Percentiles rank a stretch among this genome's conserved stretches.
phyloP scores from a whole-genome alignment of 2,888 invertebrate genomes.

The Acleris literana region DNA sequence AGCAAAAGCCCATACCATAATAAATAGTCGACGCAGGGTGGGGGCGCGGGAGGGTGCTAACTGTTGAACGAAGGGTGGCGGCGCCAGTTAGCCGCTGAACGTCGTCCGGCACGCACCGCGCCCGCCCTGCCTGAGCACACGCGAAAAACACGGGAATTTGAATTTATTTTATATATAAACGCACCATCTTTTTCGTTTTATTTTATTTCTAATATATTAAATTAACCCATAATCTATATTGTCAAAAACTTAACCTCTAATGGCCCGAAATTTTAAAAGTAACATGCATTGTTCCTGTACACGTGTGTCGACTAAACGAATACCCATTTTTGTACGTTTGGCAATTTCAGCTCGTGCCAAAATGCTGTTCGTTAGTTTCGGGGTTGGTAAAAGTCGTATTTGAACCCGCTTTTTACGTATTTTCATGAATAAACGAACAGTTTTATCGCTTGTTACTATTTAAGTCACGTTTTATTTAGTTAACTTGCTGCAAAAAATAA shows the following conservation, averaged over 20 bases:
- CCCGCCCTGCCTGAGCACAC: conserved; percentile 42
- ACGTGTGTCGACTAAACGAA: background rate
- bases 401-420: background rate
- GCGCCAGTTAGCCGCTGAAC: conserved; percentile 74
- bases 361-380: background rate
- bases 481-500: conserved; percentile 7
- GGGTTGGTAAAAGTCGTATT: background rate
- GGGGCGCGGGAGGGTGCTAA: conserved; percentile 75
- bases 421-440: too few species aligned
- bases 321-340: conserved; percentile 1
- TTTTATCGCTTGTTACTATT: background rate
- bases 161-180: conserved; percentile 3
- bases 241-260: background rate
- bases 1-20: conserved; percentile 34
- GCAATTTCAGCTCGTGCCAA: conserved; percentile 3
- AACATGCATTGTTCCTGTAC: background rate
- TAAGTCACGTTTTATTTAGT: background rate
- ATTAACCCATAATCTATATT: background rate
- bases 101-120: conserved; percentile 56
- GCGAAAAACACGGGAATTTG: conserved; percentile 31
- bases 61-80: conserved; percentile 79
- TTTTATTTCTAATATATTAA: background rate
- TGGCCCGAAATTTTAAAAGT: background rate
- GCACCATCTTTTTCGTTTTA: conserved; percentile 5
- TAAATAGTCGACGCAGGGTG: conserved; percentile 32